Percentiles rank a stretch among this genome's conserved stretches.
These are phyloP conservation scores for Hyposoter dolosus DNA, from an alignment of 2,888 invertebrate species.

Conservation along the genomic window DNA sequence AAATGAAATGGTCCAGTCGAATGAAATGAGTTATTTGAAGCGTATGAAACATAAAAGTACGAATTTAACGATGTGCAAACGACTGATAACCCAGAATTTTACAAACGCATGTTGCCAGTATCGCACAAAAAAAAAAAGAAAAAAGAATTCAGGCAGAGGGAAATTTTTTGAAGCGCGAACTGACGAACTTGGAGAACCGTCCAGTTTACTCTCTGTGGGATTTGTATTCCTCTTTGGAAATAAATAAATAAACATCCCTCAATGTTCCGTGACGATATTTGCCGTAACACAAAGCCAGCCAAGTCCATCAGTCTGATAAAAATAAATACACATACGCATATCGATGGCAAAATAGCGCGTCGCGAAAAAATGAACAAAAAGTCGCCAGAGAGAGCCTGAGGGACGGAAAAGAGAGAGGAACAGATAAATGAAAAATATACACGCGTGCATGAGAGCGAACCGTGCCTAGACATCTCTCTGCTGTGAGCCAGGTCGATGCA, in stretches of 20 bases:
- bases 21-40: slow-evolving; percentile 38
- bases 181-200: slow-evolving; percentile 30
- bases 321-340: slow-evolving; percentile 55
- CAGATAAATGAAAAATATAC: slow-evolving; percentile 50
- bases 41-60: neutral
- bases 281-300: slow-evolving; percentile 15
- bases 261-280: slow-evolving; percentile 7
- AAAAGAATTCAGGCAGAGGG: neutral
- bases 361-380: neutral
- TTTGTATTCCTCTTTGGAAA: slow-evolving; percentile 7
- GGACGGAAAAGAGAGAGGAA: slow-evolving; percentile 13
- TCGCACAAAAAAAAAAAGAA: neutral
- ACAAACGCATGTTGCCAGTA: neutral
- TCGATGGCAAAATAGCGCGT: slow-evolving; percentile 4
- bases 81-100: slow-evolving; percentile 55
- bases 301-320: slow-evolving; percentile 53
- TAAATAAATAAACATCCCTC: slow-evolving; percentile 19
- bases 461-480: slow-evolving; percentile 36
- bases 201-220: neutral
- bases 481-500: slow-evolving; percentile 55
- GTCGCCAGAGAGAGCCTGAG: slow-evolving; percentile 3
- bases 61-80: slow-evolving; percentile 37
- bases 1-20: neutral
- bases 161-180: slow-evolving; percentile 44
- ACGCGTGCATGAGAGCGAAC: slow-evolving; percentile 35